phyloP scores from a whole-genome alignment of 2,888 invertebrate genomes.

The Thereva unica region DNA sequence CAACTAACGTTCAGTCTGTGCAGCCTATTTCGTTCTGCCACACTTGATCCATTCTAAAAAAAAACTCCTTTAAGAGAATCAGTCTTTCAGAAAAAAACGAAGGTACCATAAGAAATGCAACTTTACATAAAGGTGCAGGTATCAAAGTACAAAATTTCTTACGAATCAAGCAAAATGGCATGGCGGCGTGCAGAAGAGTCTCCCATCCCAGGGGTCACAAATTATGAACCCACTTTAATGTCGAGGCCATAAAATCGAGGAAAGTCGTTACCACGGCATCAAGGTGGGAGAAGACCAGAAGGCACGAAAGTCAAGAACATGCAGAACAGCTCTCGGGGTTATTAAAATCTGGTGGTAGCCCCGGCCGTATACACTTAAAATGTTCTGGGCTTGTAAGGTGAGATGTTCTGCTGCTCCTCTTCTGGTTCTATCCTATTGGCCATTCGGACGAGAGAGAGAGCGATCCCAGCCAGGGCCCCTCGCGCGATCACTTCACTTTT shows the following conservation, averaged over 20 bases:
- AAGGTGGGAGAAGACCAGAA: slow-evolving; percentile 10
- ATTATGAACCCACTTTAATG: slow-evolving; percentile 34
- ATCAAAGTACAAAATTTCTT: slow-evolving; percentile 2
- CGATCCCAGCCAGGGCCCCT: background rate
- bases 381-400: slow-evolving; percentile 29
- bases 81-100: too few relatives aligned
- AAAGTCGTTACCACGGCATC: background rate
- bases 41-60: too few relatives aligned
- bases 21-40: too few relatives aligned
- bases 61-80: too few relatives aligned
- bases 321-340: slow-evolving; percentile 24
- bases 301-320: slow-evolving; percentile 19
- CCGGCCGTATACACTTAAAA: slow-evolving; percentile 18
- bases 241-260: slow-evolving; percentile 27
- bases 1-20: too few relatives aligned
- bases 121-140: too few relatives aligned
- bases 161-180: slow-evolving; percentile 24
- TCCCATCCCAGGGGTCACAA: slow-evolving; percentile 30
- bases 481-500: slow-evolving; percentile 29
- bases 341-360: slow-evolving; percentile 31
- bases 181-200: slow-evolving; percentile 5
- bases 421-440: slow-evolving; percentile 22
- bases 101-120: too few relatives aligned
- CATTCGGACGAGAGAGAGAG: too few relatives aligned
- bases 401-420: slow-evolving; percentile 30